Conservation (phyloP, 2,888 invertebrate species). For the Ormia ochracea region DNA sequence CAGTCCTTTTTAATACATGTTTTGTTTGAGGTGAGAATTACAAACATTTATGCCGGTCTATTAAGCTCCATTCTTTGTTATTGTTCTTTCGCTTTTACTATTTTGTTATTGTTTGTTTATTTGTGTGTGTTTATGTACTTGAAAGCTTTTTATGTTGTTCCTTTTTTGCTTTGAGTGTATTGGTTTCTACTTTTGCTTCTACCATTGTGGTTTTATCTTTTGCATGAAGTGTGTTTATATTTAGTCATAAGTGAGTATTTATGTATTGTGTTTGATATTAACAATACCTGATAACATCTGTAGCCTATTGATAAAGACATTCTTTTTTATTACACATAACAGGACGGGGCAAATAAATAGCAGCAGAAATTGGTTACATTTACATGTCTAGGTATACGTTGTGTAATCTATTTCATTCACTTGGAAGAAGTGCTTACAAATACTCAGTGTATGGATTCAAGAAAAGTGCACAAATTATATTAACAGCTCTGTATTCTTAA, state of each 20-base stretch:
- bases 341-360: neutral
- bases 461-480: no score
- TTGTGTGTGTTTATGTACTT: slow-evolving; percentile 3
- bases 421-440: no score
- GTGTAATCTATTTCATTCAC: no score
- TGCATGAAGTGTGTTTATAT: neutral
- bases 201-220: slow-evolving; percentile 56
- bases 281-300: slow-evolving; percentile 35
- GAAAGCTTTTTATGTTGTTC: slow-evolving; percentile 30
- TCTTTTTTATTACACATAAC: neutral
- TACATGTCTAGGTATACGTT: no score
- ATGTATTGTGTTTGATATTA: slow-evolving; percentile 21
- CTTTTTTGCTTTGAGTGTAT: slow-evolving; percentile 2
- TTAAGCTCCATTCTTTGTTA: slow-evolving; percentile 34
- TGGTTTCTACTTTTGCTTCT: slow-evolving; percentile 18
- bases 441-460: no score
- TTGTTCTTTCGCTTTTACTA: neutral
- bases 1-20: neutral
- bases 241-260: neutral
- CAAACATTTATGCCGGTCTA: slow-evolving; percentile 56
- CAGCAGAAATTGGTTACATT: neutral
- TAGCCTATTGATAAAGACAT: neutral
- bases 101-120: no score
- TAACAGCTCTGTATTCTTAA: no score
- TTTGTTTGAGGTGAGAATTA: slow-evolving; percentile 59